Conservation (phyloP, 2,797 vertebrate genomes). For the Gorsachius magnificus region DNA sequence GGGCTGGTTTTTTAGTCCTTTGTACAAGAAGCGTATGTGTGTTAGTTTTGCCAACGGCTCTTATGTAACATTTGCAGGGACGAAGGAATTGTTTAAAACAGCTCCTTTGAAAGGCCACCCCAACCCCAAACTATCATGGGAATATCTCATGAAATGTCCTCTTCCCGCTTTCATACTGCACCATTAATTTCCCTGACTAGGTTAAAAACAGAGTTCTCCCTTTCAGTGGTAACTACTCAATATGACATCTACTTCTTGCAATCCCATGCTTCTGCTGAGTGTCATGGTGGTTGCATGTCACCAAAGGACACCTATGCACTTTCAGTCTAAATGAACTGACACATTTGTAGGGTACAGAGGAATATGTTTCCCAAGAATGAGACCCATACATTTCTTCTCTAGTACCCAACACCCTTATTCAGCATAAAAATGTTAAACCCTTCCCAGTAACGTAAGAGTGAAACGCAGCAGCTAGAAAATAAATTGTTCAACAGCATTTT, state of each 20-base stretch:
- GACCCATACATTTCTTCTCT: neutral
- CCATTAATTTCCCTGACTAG: neutral
- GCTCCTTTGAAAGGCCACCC: constrained; percentile 28
- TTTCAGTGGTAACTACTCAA: neutral
- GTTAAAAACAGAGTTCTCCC: neutral
- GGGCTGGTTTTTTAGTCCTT: constrained; percentile 39
- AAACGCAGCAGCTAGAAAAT: neutral
- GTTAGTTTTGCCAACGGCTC: constrained; percentile 25
- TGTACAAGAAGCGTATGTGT: constrained; percentile 1
- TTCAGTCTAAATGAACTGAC: neutral
- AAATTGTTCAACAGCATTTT: neutral
- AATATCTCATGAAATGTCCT: neutral
- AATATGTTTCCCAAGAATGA: neutral
- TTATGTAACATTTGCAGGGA: constrained; percentile 19
- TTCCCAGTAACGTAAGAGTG: neutral
- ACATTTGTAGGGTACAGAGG: neutral
- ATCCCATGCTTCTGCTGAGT: neutral
- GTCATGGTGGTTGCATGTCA: neutral
- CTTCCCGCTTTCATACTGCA: neutral
- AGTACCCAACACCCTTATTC: neutral
- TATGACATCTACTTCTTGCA: neutral
- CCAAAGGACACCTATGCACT: neutral
- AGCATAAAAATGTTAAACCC: neutral
- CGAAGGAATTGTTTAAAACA: constrained; percentile 30
- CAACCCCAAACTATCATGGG: neutral